phyloP scores from a whole-genome alignment of 30 jellyfish, hydroid and myxozoan genomes.

The Aurelia sp. region DNA sequence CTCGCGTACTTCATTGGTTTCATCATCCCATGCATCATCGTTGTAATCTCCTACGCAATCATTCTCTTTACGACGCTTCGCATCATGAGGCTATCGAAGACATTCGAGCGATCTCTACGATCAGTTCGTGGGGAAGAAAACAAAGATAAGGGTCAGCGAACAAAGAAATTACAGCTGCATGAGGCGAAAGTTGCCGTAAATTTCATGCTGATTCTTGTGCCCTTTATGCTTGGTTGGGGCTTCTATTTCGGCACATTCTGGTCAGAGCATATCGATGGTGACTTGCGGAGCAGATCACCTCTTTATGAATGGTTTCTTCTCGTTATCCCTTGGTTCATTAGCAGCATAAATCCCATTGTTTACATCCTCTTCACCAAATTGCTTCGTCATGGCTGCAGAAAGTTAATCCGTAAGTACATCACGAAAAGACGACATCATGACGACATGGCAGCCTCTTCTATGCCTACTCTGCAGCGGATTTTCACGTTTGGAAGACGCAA shows the following conservation, averaged over 20 bases:
- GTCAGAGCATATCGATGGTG: slow-evolving; percentile 57
- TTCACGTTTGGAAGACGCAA: slow-evolving; percentile 32
- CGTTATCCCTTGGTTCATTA: slow-evolving; percentile 69
- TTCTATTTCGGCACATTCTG: slow-evolving; percentile 68
- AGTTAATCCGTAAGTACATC: slow-evolving; percentile 34
- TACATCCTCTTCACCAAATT: slow-evolving; percentile 59
- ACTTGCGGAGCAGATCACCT: not conserved
- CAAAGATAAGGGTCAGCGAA: slow-evolving; percentile 13
- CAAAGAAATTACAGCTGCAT: slow-evolving; percentile 46
- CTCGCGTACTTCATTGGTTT: slow-evolving; percentile 58
- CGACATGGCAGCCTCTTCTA: not conserved
- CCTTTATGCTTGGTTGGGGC: slow-evolving; percentile 80
- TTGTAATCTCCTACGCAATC: slow-evolving; percentile 40
- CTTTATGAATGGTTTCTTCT: slow-evolving; percentile 63
- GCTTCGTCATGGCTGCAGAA: slow-evolving; percentile 72
- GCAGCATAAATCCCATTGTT: slow-evolving; percentile 76
- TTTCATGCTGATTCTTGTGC: slow-evolving; percentile 68
- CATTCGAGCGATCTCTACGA: slow-evolving; percentile 47
- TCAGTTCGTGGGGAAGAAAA: not conserved
- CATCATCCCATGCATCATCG: slow-evolving; percentile 65
- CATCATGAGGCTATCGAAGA: slow-evolving; percentile 41
- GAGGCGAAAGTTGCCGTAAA: slow-evolving; percentile 73
- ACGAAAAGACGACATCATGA: slow-evolving; percentile 2
- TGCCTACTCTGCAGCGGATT: slow-evolving; percentile 10
- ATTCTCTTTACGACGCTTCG: slow-evolving; percentile 55